A percentile compares a stretch with the other conserved stretches of the same genome.
Conservation (phyloP, 23 tunicate genomes). For the Trididemnum miniatum region DNA sequence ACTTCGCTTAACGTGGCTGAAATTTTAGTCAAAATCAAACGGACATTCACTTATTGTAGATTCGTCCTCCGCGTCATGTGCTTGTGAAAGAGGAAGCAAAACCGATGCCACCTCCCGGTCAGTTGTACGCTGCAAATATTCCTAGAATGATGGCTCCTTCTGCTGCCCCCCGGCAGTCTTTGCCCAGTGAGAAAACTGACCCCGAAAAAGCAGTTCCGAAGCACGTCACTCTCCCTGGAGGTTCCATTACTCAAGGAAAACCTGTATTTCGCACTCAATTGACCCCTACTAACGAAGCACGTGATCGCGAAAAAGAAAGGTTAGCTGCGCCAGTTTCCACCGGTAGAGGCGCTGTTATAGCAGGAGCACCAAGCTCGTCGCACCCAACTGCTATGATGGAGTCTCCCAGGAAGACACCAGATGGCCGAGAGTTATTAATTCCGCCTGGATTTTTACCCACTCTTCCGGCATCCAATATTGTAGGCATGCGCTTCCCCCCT, state of each 20-base stretch:
- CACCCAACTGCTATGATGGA: neutral
- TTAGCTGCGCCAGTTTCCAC: neutral
- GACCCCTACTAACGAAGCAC: neutral
- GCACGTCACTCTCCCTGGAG: constrained; percentile 18
- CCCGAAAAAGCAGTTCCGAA: neutral
- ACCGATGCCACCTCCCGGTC: no score
- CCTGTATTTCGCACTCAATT: constrained; percentile 24
- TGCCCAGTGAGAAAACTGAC: neutral
- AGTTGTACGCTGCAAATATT: no score
- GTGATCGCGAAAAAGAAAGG: neutral
- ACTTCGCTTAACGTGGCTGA: no score
- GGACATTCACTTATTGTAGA: no score
- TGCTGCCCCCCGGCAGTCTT: neutral
- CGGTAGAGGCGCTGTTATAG: neutral
- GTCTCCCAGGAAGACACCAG: neutral
- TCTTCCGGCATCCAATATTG: neutral
- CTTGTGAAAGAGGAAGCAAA: no score
- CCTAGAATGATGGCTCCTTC: neutral
- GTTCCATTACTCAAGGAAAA: constrained; percentile 31
- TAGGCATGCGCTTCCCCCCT: neutral
- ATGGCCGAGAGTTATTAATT: neutral
- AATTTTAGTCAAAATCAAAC: no score
- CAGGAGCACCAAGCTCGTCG: neutral
- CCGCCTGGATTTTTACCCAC: neutral
- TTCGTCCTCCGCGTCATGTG: no score